Evolutionary conservation across 2,888 invertebrate species (phyloP).

Genomic region (Phortica magna): DNA sequence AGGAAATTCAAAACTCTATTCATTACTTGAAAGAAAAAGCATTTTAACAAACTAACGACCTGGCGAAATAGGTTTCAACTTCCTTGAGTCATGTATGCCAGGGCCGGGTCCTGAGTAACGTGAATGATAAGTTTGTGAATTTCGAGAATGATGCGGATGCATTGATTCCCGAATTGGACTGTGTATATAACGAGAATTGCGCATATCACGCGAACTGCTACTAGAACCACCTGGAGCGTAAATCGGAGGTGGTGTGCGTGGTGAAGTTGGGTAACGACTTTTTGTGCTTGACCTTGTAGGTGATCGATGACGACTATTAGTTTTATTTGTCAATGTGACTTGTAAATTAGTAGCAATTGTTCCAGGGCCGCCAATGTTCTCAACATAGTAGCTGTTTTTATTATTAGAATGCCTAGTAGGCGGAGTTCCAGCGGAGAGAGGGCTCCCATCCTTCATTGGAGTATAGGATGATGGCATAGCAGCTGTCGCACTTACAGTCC

Average conservation of each 20-base stretch:
- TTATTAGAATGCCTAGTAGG: slow-evolving; percentile 74
- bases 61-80: slow-evolving; percentile 72
- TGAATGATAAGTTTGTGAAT: slow-evolving; percentile 69
- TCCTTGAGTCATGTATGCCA: slow-evolving; percentile 59
- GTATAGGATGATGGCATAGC: slow-evolving; percentile 55
- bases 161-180: slow-evolving; percentile 65
- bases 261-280: slow-evolving; percentile 71
- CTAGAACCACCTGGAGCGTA: slow-evolving; percentile 50
- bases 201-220: slow-evolving; percentile 56
- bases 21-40: not conserved
- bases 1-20: slow-evolving; percentile 33
- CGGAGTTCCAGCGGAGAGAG: slow-evolving; percentile 75
- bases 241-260: slow-evolving; percentile 77
- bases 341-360: slow-evolving; percentile 62
- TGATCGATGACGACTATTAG: slow-evolving; percentile 65
- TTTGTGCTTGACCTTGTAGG: slow-evolving; percentile 61
- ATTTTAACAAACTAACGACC: slow-evolving; percentile 51
- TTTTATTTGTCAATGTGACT: slow-evolving; percentile 73
- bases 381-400: slow-evolving; percentile 65
- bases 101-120: slow-evolving; percentile 62
- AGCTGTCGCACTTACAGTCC: slow-evolving; percentile 59
- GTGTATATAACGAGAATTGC: slow-evolving; percentile 64
- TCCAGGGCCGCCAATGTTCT: slow-evolving; percentile 51
- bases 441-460: slow-evolving; percentile 74
- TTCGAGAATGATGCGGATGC: slow-evolving; percentile 57